Conservation (phyloP, 2,113 vertebrate genomes). For the Ifrita kowaldi region DNA sequence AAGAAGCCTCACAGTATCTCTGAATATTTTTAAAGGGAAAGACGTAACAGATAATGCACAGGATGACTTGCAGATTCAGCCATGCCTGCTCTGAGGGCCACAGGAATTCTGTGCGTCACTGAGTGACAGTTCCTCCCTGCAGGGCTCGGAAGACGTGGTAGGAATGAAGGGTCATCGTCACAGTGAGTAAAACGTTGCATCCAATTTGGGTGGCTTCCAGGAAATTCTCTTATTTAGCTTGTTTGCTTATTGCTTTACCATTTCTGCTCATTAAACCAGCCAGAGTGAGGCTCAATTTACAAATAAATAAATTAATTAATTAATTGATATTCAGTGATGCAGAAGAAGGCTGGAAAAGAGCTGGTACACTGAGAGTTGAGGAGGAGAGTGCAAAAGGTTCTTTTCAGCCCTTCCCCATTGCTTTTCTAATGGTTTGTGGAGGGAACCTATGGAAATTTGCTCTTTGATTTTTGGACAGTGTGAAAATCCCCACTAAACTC, state of each 20-base stretch:
- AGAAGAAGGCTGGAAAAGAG: not conserved
- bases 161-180: not conserved
- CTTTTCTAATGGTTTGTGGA: not conserved
- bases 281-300: not conserved
- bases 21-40: not conserved
- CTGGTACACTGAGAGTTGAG: not conserved
- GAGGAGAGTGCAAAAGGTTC: not conserved
- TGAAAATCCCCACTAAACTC: not conserved
- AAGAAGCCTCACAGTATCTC: not conserved
- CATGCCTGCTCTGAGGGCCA: not conserved
- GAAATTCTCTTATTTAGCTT: not conserved
- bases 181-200: not conserved
- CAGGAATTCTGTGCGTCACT: not conserved
- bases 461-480: not conserved
- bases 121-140: not conserved
- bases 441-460: not conserved
- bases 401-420: not conserved
- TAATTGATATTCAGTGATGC: not conserved
- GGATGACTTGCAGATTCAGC: not conserved
- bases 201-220: not conserved
- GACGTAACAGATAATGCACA: not conserved
- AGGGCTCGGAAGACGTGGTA: not conserved
- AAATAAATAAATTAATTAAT: not conserved
- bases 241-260: not conserved
- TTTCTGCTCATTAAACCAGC: not conserved